Evolutionary conservation across 2,888 invertebrate species (phyloP), one percentile per base, ranked within the genome.

Genomic region (Catonia carolina): DNA sequence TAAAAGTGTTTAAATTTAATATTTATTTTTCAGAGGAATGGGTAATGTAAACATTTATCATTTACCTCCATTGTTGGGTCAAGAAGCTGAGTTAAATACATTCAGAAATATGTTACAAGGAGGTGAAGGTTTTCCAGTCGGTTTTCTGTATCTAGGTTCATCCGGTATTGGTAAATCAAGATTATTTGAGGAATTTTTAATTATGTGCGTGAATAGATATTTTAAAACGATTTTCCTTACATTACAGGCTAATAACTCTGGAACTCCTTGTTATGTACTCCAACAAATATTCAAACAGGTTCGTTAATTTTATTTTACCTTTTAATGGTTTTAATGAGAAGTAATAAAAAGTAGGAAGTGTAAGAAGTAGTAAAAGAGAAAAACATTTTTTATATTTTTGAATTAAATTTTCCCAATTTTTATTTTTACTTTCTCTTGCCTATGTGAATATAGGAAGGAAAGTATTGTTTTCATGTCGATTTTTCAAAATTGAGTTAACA

Each of bases 91-190:
- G 31, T 37, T 41, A 27, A 15, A 41, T 3, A 37, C 27, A 8
- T 41, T 41, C 2, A 6, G 2, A 18, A 17, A n/a, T 23, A 15
- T 41, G 22, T 39, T 18, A 27, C 10, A 2, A 14, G 37, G 20
- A 15, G 2, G 23, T 2, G 23, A 23, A 27, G 45, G 45, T 2
- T 45, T 20, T 8, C 31, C 31, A 4, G 22, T 76, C 64, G 83
- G 81, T 2, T 68, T 83, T 22, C 69, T 81, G 55, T 71, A 82
- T 31, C 73, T 79, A 60, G 82, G 81, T 22, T 74, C 76, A 56
- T 69, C 73, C 10, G 74, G 80, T 20, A 73, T 78, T 12, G 84
- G 84, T 2, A 83, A 83, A 68, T 77, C 76, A 18, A 73, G 78
- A 60, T 64, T 82, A 42, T 67, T 83, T 56, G 76, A 79, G 64